Base-by-base conservation (phyloP, 2,113 vertebrate genomes). In the Pachycephala philippinensis region DNA sequence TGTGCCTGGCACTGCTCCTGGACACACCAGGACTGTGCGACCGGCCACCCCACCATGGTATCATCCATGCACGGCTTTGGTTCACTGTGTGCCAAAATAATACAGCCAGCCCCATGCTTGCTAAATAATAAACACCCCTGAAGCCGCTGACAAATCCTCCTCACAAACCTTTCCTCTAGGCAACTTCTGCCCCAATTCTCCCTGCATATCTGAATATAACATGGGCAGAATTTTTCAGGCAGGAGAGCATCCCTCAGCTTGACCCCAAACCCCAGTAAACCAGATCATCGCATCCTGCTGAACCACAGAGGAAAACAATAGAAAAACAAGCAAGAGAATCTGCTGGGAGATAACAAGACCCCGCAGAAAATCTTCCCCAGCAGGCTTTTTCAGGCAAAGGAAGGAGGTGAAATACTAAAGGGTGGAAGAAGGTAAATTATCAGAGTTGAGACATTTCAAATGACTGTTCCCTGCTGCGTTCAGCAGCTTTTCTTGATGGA, bases 401-500 rank as follows among this genome's bases (percentile, higher is more conserved):
- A 78, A 95, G 60, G 31, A 52, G 40, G 53, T 12, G 7, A 94
- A 95, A 95, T 30, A 78, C 65, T 57, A n/a, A 87, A 63, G 84
- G 52, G 49, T 87, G 8, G 84, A 84, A 87, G 93, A 71, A 92
- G 61, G 91, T 94, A 95, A 96, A 95, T 95, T 89, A 96, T 40
- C 69, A 60, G 93, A 93, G 91, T 96, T 87, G 85, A 92, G 91
- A 87, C 94, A 96, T 95, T 96, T 94, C 89, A 84, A 94, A 95
- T 82, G 93, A 94, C 91, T 89, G 84, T 40, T 91, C 87, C 94
- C 94, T 96, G 96, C 94, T 96, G 89, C 6, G 26, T 89, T 96
- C 95, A 97, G 95, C 95, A 95, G 87, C 91, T 96, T 91, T 93
- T 45, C 91, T 82, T 87, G 95, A 93, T 95, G 84, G 91, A 94